A percentile compares a stretch with the other conserved stretches of the same genome.
phyloP scores from a whole-genome alignment of 2,888 invertebrate genomes.

The Aricia artaxerxes region DNA sequence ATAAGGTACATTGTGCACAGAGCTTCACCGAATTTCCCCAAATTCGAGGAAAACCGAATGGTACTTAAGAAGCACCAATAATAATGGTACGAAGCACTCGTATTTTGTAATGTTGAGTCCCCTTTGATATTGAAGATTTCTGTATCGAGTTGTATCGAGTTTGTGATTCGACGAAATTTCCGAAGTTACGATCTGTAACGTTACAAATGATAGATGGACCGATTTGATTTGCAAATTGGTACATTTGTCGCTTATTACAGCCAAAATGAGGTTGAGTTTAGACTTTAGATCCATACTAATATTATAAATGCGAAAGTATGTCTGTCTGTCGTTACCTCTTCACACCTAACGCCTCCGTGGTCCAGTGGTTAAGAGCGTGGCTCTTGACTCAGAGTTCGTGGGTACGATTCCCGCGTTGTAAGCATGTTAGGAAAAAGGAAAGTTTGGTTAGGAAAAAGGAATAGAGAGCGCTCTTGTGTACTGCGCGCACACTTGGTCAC shows the following conservation, averaged over 20 bases:
- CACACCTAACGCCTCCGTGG: no score
- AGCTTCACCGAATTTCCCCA: slow-evolving; percentile 30
- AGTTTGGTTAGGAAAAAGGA: no score
- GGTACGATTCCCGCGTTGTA: no score
- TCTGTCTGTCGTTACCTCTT: background rate
- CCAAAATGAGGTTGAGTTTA: background rate
- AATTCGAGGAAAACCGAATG: slow-evolving; percentile 38
- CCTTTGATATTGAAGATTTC: slow-evolving; percentile 39
- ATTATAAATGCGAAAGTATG: background rate
- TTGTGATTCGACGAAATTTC: slow-evolving; percentile 33
- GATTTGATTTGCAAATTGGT: slow-evolving; percentile 37
- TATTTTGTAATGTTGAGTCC: slow-evolving; percentile 41
- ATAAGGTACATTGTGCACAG: background rate
- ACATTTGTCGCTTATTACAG: slow-evolving; percentile 36
- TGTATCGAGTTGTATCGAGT: slow-evolving; percentile 34
- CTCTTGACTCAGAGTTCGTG: no score
- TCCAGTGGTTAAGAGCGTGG: no score
- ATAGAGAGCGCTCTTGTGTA: no score
- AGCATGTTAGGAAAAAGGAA: no score
- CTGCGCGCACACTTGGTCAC: no score
- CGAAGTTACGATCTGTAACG: slow-evolving; percentile 23
- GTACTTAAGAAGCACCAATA: slow-evolving; percentile 38
- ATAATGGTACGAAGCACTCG: slow-evolving; percentile 41
- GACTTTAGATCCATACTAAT: background rate
- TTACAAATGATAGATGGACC: slow-evolving; percentile 35